Evolutionary conservation across 2,888 invertebrate species (phyloP).

Genomic region (Habrosyne pyritoides): DNA sequence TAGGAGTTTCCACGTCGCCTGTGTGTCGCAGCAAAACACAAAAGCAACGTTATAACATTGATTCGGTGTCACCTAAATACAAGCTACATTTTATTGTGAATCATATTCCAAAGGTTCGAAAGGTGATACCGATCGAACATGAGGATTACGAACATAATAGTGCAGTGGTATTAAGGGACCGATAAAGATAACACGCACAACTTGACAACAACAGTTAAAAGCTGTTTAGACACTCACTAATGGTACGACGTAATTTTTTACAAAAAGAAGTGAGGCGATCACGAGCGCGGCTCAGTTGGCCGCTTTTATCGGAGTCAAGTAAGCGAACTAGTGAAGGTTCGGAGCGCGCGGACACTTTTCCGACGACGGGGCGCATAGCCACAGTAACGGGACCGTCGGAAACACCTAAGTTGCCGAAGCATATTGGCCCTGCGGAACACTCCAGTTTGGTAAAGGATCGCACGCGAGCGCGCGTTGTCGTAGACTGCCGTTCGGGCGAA

Average conservation of each 20-base stretch:
- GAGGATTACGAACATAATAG: not conserved
- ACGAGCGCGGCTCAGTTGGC: constrained; percentile 74
- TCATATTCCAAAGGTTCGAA: constrained; percentile 20
- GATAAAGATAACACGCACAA: not conserved
- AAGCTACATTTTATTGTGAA: constrained; percentile 19
- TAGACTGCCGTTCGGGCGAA: constrained; percentile 66
- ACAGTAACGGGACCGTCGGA: constrained; percentile 63
- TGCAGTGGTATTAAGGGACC: not conserved
- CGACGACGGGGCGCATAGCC: constrained; percentile 70
- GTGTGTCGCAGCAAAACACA: constrained; percentile 77
- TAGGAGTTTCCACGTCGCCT: constrained; percentile 82
- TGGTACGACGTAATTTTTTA: constrained; percentile 79
- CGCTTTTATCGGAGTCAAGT: constrained; percentile 72
- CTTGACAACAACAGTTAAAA: constrained; percentile 7
- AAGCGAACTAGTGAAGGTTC: constrained; percentile 73
- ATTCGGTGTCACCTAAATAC: constrained; percentile 38
- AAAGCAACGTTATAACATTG: constrained; percentile 81
- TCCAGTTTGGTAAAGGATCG: constrained; percentile 77
- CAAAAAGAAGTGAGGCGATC: constrained; percentile 75
- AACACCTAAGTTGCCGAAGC: constrained; percentile 78
- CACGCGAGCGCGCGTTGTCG: constrained; percentile 73
- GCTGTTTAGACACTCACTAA: constrained; percentile 70
- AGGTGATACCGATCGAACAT: constrained; percentile 12
- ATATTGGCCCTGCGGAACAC: constrained; percentile 78
- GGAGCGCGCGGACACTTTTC: constrained; percentile 68